Evolutionary conservation across 2,113 vertebrate species (phyloP).

Genomic region (Piliocolobus tephrosceles): DNA sequence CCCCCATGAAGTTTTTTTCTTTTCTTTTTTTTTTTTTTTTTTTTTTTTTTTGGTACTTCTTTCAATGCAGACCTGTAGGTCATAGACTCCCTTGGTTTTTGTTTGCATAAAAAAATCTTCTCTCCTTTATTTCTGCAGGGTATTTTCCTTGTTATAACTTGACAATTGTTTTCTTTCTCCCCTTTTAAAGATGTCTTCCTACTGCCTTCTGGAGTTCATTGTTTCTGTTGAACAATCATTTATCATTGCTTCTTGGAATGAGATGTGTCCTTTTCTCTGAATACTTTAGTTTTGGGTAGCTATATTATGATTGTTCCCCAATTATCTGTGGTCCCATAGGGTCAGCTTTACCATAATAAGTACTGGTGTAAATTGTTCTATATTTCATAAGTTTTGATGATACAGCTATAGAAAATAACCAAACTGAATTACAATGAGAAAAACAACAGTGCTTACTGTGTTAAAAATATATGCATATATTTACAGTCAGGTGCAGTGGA

Average conservation of each 20-base stretch:
- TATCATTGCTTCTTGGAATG: background rate
- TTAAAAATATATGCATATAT: no score
- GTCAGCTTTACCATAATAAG: constrained; percentile 15
- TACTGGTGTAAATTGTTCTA: background rate
- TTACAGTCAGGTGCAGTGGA: no score
- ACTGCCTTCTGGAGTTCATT: background rate
- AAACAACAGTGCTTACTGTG: background rate
- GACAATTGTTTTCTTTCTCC: background rate
- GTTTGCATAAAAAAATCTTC: background rate
- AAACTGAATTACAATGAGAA: background rate
- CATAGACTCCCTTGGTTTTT: background rate
- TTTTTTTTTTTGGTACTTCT: background rate
- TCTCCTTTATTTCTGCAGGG: background rate
- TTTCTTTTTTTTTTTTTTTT: background rate
- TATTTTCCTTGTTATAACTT: constrained; percentile 9
- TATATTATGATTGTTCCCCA: background rate
- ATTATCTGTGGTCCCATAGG: background rate
- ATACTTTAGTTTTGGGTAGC: background rate
- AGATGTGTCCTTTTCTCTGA: background rate
- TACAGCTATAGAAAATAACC: background rate
- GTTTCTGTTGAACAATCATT: background rate
- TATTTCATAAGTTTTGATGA: background rate
- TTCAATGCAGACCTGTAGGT: background rate
- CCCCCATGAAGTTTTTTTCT: no score
- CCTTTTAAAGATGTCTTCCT: background rate